These are phyloP conservation scores for Nannobrachium achirus DNA, from an alignment of 2,113 vertebrate species.

Conservation along the genomic window DNA sequence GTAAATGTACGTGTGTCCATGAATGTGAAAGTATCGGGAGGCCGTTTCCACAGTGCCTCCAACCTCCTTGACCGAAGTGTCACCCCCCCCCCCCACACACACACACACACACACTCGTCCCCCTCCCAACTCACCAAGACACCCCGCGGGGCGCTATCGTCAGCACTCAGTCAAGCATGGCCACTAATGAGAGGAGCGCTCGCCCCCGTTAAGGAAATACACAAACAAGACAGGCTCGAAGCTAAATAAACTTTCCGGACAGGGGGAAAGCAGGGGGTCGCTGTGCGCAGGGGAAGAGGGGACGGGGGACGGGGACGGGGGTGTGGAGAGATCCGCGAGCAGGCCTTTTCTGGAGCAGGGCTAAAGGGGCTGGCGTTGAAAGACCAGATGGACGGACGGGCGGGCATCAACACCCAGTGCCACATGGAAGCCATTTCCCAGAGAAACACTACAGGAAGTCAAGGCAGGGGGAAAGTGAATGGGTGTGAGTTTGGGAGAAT, in stretches of 20 bases:
- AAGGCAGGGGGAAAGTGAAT: neutral
- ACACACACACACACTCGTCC: neutral
- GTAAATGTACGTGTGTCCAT: too few relatives aligned
- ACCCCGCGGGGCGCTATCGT: constrained; percentile 56
- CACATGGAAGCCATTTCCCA: constrained; percentile 70
- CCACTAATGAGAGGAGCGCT: constrained; percentile 52
- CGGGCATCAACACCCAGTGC: constrained; percentile 46
- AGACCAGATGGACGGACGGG: constrained; percentile 33
- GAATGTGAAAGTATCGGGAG: constrained; percentile 3
- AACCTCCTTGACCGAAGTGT: constrained; percentile 56
- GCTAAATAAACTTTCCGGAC: constrained; percentile 45
- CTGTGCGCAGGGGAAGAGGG: constrained; percentile 1
- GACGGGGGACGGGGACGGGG: constrained; percentile 11
- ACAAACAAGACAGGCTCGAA: constrained; percentile 47
- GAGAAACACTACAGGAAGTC: constrained; percentile 1
- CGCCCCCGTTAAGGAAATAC: constrained; percentile 57
- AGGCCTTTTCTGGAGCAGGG: constrained; percentile 20
- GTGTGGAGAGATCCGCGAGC: constrained; percentile 27
- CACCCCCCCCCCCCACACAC: constrained; percentile 14
- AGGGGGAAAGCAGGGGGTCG: neutral
- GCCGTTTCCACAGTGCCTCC: constrained; percentile 1
- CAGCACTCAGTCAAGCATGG: constrained; percentile 50
- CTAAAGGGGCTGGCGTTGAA: constrained; percentile 19
- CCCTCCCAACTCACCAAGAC: constrained; percentile 31
- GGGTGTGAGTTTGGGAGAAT: too few relatives aligned